These are phyloP conservation scores for Autographa pulchrina DNA, from an alignment of 2,888 invertebrate species.

Conservation along the genomic window DNA sequence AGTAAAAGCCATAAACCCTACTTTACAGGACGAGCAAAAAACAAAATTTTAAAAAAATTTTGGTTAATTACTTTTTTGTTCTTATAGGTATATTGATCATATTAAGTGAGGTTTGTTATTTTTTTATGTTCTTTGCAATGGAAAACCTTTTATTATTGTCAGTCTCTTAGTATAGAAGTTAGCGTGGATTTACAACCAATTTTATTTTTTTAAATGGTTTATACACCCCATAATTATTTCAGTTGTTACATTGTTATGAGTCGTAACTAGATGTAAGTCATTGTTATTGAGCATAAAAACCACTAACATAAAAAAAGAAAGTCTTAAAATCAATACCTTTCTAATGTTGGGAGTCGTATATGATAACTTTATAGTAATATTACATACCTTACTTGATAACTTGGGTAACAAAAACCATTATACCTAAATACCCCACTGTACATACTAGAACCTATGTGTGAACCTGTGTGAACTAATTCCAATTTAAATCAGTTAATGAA, in stretches of 20 bases:
- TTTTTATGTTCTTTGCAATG: neutral
- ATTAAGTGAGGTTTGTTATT: neutral
- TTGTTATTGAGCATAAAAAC: neutral
- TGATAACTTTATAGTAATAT: neutral
- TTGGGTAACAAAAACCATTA: neutral
- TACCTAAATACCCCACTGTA: neutral
- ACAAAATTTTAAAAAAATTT: neutral
- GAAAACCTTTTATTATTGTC: neutral
- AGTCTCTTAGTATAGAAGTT: neutral
- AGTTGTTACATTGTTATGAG: neutral
- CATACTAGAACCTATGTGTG: neutral
- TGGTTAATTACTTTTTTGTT: neutral
- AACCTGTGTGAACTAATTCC: neutral
- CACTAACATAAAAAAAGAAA: neutral
- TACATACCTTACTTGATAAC: neutral
- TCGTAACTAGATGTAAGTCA: neutral
- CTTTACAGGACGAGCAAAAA: neutral
- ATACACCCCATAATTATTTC: neutral
- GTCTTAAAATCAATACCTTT: neutral
- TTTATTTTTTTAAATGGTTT: neutral
- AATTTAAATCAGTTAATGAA: no score
- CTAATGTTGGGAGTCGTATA: neutral
- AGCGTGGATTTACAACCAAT: no score
- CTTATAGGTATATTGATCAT: neutral
- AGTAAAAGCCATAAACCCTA: neutral